Base-by-base conservation (phyloP, 2,797 vertebrate genomes). In the Toxotes lorentzi region DNA sequence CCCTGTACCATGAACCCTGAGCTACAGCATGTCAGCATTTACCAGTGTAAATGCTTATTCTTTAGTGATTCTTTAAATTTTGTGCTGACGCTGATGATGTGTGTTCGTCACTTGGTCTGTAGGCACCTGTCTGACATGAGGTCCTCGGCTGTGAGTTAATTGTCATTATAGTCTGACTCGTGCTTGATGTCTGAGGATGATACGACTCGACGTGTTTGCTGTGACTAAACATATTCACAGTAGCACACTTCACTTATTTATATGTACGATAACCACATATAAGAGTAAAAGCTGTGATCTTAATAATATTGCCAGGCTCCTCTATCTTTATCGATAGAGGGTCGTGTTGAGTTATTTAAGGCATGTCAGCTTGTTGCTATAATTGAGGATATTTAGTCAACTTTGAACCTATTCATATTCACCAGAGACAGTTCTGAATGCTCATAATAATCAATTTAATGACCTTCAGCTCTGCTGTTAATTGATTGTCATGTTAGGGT, bases 401-500 rank as follows among this genome's bases (percentile, higher is more conserved):
- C 45, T 75, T 73, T 73, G 50, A 66, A 63, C 38, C 68, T 70
- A 45, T 86, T 88, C 45, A 81, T 74, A 78, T 85, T 82, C 86
- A 64, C 23, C 58, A 74, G 66, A 61, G 69, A 64, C 68, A 21
- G 60, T 27, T 45, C 32, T 63, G 56, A 80, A 76, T 35, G 80
- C 76, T 84, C 78, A 86, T 87, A 76, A 88, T 86, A 83, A 90
- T 89, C 59, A 45, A 86, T 88, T 78, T 85, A 86, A 88, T 68
- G 85, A 87, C 88, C 79, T 86, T 79, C 76, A 72, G 58, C 78
- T 64, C 79, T 50, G 61, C 61, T 67, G 71, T 85, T 88, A 91
- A 92, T 86, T 90, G 87, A 90, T 92, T 86, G 87, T 88, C 89
- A 86, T 83, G 79, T 88, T 73, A 66, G 78, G 67, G 78, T 80